Percentiles rank a stretch among this genome's conserved stretches.
Conservation (phyloP, 2,888 invertebrate species). For the Gastrophysa polygoni region DNA sequence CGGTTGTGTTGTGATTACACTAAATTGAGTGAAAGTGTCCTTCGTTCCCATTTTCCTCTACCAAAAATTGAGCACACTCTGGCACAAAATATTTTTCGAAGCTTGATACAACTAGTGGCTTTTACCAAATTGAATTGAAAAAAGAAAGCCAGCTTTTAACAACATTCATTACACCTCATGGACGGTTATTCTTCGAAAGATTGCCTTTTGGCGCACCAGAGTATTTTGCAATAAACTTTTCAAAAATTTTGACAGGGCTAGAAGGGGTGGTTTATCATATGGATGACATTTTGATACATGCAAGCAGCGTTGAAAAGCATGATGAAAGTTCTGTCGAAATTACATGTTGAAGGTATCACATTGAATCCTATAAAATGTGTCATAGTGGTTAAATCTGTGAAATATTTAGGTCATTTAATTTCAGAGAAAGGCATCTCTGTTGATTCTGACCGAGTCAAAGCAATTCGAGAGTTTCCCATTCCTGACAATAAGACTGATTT, state of each 20-base stretch:
- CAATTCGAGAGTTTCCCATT: conserved; percentile 26
- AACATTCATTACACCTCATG: conserved; percentile 6
- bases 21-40: conserved; percentile 27
- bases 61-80: conserved; percentile 40
- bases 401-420: not conserved
- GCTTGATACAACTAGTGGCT: conserved; percentile 21
- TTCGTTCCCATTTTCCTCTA: conserved; percentile 15
- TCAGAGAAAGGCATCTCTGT: not conserved
- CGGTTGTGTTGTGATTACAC: conserved; percentile 33
- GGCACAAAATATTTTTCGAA: conserved; percentile 34
- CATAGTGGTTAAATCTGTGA: not conserved
- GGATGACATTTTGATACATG: conserved; percentile 17
- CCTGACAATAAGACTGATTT: conserved; percentile 36
- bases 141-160: conserved; percentile 11
- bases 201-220: conserved; percentile 3
- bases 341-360: not conserved
- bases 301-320: conserved; percentile 33
- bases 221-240: conserved; percentile 5
- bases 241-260: not conserved
- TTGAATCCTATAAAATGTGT: not conserved
- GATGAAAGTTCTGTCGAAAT: conserved; percentile 15
- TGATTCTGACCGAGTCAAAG: not conserved
- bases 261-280: not conserved
- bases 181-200: not conserved
- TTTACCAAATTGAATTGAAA: conserved; percentile 20